These are phyloP conservation scores for Lomographa bimaculata DNA, from an alignment of 2,888 invertebrate genomes.

Conservation along the genomic window DNA sequence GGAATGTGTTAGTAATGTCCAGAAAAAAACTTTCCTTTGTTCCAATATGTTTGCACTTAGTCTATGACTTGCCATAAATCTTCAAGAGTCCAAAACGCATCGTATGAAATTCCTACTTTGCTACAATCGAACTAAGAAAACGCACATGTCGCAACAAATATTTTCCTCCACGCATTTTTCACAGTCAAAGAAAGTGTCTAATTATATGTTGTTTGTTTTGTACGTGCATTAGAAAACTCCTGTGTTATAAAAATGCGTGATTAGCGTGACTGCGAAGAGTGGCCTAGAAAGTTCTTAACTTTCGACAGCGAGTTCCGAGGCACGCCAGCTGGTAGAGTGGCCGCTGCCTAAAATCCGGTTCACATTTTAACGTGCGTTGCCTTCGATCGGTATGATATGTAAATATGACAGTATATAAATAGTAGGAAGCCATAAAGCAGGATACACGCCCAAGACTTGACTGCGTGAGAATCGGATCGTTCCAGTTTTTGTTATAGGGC, in stretches of 20 bases:
- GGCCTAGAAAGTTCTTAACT: conserved; percentile 76
- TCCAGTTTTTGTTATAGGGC: not conserved
- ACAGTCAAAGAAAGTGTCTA: conserved; percentile 21
- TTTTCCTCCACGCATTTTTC: conserved; percentile 12
- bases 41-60: too few relatives aligned
- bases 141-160: conserved; percentile 1
- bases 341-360: conserved; percentile 65
- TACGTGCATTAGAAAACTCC: conserved; percentile 58
- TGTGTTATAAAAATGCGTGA: conserved; percentile 68
- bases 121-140: too few relatives aligned
- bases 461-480: conserved; percentile 8
- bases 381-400: conserved; percentile 33
- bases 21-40: too few relatives aligned
- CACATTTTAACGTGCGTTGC: conserved; percentile 43
- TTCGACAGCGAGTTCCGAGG: conserved; percentile 51
- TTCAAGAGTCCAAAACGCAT: too few relatives aligned
- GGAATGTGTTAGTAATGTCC: too few relatives aligned
- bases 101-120: too few relatives aligned
- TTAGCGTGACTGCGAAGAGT: conserved; percentile 66
- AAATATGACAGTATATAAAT: conserved; percentile 13
- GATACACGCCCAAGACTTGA: conserved; percentile 1
- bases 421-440: conserved; percentile 23
- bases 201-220: conserved; percentile 30
- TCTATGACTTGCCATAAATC: too few relatives aligned
- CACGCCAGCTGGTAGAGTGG: conserved; percentile 5